Conservation (phyloP, 2,797 vertebrate genomes). For the Semotilus atromaculatus region DNA sequence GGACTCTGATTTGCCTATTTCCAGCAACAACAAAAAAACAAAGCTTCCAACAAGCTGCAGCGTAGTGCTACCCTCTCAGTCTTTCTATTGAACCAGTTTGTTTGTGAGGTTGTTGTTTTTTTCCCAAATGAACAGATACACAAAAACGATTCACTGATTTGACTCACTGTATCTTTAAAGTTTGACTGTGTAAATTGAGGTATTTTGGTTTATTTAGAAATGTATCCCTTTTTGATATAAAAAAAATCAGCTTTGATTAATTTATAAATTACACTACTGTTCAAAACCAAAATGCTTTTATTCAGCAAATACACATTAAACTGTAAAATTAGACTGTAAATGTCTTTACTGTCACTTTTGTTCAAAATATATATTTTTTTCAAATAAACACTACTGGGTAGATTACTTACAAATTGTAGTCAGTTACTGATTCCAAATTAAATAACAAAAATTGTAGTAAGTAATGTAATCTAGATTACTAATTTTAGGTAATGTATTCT, state of each 20-base stretch:
- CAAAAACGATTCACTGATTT: slow-evolving; percentile 2
- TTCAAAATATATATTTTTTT: too few relatives aligned
- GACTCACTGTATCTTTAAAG: not conserved
- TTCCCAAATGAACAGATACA: not conserved
- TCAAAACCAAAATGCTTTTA: too few relatives aligned
- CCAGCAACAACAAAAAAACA: too few relatives aligned
- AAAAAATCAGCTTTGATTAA: too few relatives aligned
- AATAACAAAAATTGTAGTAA: not conserved
- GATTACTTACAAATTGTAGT: not conserved
- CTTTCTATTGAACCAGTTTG: not conserved
- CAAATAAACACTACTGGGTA: not conserved
- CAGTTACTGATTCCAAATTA: not conserved
- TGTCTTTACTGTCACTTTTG: too few relatives aligned
- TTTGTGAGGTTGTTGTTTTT: not conserved
- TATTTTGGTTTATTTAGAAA: not conserved
- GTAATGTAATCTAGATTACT: not conserved
- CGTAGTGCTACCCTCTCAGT: not conserved
- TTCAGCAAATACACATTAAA: too few relatives aligned
- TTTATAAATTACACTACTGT: too few relatives aligned
- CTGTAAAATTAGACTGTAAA: too few relatives aligned
- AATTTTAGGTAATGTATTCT: too few relatives aligned
- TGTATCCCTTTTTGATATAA: not conserved
- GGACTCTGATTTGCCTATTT: too few relatives aligned
- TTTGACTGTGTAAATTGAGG: not conserved
- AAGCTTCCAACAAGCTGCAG: not conserved